Evolutionary conservation across 2,888 invertebrate species (phyloP), one percentile per base, ranked within the genome.

Genomic region (Pinctada fucata): DNA sequence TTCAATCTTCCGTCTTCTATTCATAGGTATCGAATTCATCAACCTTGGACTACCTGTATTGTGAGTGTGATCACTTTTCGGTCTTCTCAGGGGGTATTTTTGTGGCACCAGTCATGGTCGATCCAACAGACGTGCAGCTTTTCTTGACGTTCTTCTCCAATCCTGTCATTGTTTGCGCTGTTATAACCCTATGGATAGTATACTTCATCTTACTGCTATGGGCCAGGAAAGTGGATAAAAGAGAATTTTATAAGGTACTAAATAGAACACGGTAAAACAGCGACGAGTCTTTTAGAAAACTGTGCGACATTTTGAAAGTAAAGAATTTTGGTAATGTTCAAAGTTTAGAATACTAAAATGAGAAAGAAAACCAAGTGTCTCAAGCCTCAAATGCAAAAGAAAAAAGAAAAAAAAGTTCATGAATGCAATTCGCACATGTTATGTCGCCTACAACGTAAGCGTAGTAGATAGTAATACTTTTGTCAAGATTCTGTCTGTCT

Each of bases 141-240:
- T 89, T 88, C 79, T 78, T 86, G 76, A 85, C 86, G 10, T 87
- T 90, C 78, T 90, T 90, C 82, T 84, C 87, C 10, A 91, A 91
- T 73, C 90, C 90, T 0, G 82, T 89, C 0, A 84, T 89, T 16
- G 87, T 90, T 16, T 80, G 84, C 47, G 71, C 84, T 2, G 85
- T 89, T 0, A 50, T 87, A 5, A 58, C 86, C 10, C 77, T 89
- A n/a, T 89, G 88, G 88, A 68, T 84, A 3, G 47, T 88, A 31
- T 90, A 89, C 74, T 79, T 88, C 65, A 79, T 86, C n/a, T 65
- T 87, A 2, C 74, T 88, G 52, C 82, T 82, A 58, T 89, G 88
- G 88, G 87, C 87, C 31, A 80, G 81, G 31, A 79, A 79, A 48
- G 83, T 80, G 64, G 89, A 90, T 80, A 82, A 78, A 70, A 72